phyloP scores from a whole-genome alignment of 2,113 vertebrate genomes.

The Columba livia region DNA sequence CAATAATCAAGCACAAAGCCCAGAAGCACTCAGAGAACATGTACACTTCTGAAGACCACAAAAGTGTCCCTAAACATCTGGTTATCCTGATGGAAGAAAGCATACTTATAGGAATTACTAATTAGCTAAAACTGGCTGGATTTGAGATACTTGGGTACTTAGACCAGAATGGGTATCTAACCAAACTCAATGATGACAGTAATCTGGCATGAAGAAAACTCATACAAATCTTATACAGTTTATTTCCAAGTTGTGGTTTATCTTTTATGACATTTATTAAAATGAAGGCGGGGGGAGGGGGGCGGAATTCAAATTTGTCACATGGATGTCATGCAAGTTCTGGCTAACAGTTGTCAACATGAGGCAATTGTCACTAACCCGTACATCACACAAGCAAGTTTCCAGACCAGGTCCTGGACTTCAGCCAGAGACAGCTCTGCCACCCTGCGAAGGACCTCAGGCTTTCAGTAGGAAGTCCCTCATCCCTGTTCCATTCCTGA shows the following conservation, averaged over 20 bases:
- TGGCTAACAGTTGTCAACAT: not conserved
- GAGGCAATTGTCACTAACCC: not conserved
- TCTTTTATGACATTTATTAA: not conserved
- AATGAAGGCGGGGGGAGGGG: not conserved
- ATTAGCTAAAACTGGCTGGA: not conserved
- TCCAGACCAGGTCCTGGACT: not conserved
- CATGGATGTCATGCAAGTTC: not conserved
- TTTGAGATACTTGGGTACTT: not conserved
- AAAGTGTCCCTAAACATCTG: not conserved
- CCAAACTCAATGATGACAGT: not conserved
- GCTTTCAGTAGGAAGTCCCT: not conserved
- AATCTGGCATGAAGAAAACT: not conserved
- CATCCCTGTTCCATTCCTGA: not conserved
- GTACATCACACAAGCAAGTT: not conserved
- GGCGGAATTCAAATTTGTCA: not conserved
- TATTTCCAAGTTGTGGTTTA: not conserved
- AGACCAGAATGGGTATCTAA: not conserved
- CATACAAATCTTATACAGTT: not conserved
- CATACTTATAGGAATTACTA: not conserved
- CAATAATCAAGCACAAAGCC: not conserved
- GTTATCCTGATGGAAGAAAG: not conserved
- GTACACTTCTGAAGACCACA: not conserved
- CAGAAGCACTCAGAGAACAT: not conserved
- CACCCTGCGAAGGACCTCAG: not conserved
- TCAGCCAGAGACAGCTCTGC: not conserved